These are phyloP conservation scores for Rhinichthys klamathensis DNA, from an alignment of 2,113 vertebrate genomes.

Conservation along the genomic window DNA sequence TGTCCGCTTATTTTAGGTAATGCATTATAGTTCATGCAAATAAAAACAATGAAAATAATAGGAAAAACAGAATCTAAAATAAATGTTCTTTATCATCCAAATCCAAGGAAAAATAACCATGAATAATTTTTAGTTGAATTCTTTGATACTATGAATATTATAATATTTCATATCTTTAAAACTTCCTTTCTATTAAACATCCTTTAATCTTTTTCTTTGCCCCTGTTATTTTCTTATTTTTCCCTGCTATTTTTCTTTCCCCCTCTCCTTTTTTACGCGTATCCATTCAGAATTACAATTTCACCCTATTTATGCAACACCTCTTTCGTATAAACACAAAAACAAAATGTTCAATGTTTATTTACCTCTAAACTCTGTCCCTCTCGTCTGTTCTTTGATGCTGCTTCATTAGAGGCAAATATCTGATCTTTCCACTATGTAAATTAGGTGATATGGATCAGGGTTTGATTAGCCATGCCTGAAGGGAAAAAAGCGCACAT, in stretches of 20 bases:
- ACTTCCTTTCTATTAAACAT: background rate
- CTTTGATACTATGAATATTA: background rate
- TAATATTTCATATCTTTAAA: background rate
- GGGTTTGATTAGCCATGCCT: conserved; percentile 28
- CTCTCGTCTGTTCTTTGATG: conserved; percentile 12
- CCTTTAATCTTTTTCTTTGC: background rate
- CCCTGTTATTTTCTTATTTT: background rate
- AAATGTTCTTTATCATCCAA: background rate
- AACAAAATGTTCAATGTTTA: conserved; percentile 1
- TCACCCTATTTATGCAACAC: background rate
- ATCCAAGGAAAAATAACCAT: background rate
- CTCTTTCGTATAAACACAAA: background rate
- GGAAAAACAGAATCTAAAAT: no score
- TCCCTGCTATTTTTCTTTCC: background rate
- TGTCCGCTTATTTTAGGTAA: no score
- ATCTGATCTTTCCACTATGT: conserved; percentile 31
- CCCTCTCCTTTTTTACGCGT: background rate
- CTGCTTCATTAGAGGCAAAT: conserved; percentile 10
- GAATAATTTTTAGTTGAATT: background rate
- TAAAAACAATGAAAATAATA: no score
- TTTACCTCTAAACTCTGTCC: background rate
- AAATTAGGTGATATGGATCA: conserved; percentile 35
- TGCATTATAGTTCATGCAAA: no score
- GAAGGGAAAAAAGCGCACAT: background rate
- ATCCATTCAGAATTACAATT: conserved; percentile 20